Evolutionary conservation across 2,888 invertebrate species (phyloP).

Genomic region (Adineta ricciae): DNA sequence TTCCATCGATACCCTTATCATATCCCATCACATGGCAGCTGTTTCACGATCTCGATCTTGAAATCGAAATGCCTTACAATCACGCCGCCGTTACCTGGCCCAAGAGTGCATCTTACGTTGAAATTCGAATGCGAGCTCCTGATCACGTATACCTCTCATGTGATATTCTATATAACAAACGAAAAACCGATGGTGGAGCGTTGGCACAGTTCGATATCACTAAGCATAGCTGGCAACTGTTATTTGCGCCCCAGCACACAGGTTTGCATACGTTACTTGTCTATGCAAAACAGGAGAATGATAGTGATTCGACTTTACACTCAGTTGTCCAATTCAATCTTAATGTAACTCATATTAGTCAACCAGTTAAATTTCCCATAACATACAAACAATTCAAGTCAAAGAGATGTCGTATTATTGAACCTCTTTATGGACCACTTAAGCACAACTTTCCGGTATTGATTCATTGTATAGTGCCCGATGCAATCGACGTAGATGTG

Average conservation of each 20-base stretch:
- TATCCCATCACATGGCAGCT: background rate
- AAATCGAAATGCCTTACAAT: background rate
- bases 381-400: background rate
- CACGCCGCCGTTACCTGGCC: background rate
- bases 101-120: background rate
- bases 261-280: background rate
- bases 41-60: background rate
- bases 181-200: background rate
- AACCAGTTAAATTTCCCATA: background rate
- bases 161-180: too few species aligned
- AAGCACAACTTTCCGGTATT: background rate
- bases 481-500: background rate
- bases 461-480: background rate
- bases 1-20: too few species aligned
- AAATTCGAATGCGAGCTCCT: background rate
- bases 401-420: background rate
- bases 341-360: background rate
- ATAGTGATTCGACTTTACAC: background rate
- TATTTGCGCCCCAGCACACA: background rate
- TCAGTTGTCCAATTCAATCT: background rate
- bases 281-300: background rate
- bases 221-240: background rate
- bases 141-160: background rate
- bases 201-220: background rate
- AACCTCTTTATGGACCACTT: background rate